Evolutionary conservation across 2,113 vertebrate genomes (phyloP).

Genomic region (Labeo catla): DNA sequence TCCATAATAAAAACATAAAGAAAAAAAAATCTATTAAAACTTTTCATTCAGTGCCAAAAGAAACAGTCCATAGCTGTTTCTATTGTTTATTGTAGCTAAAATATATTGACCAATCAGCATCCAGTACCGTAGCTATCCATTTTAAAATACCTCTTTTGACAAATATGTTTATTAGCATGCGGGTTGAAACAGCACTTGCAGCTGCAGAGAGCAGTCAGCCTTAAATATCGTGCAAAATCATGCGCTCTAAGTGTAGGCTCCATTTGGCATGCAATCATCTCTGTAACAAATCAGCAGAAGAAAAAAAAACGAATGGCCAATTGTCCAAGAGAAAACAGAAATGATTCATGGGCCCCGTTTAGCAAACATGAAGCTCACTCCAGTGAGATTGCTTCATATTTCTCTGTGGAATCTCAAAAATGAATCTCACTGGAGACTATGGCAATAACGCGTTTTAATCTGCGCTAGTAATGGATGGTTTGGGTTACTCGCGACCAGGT

Average conservation of each 20-base stretch:
- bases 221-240: not conserved
- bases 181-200: not conserved
- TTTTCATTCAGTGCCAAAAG: too few species aligned
- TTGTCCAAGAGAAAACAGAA: not conserved
- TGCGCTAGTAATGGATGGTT: conserved; percentile 9
- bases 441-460: not conserved
- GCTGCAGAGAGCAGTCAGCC: not conserved
- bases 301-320: not conserved
- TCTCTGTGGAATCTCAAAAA: conserved; percentile 20
- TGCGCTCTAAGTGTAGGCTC: not conserved
- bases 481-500: not conserved
- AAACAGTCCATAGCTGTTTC: not conserved
- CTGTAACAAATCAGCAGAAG: not conserved
- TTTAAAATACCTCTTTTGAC: not conserved
- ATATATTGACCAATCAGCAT: not conserved
- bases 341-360: not conserved
- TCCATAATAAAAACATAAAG: too few species aligned
- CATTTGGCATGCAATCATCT: conserved; percentile 1
- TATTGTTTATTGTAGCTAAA: not conserved
- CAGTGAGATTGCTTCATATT: conserved; percentile 18
- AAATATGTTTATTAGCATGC: not conserved
- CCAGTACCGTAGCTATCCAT: not conserved
- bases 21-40: too few species aligned
- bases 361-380: conserved; percentile 1
- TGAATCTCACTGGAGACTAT: conserved; percentile 4